Conservation (phyloP, 2,888 invertebrate species). For the Standfussiana lucernea region DNA sequence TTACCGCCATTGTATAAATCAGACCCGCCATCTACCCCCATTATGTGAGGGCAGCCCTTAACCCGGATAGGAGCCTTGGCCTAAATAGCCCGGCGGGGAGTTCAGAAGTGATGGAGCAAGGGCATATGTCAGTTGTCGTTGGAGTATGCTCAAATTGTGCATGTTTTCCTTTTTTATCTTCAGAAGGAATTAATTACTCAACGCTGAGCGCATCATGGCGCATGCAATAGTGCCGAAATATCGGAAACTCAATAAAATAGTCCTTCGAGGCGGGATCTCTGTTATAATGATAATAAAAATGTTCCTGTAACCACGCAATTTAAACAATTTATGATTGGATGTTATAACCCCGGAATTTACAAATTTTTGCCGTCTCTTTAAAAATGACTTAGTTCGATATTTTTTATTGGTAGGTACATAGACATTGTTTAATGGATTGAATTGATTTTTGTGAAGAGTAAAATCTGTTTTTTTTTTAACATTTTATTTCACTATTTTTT, state of each 20-base stretch:
- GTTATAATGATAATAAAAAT: background rate
- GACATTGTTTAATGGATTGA: background rate
- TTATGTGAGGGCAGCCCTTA: conserved; percentile 54
- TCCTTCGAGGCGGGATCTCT: too few relatives aligned
- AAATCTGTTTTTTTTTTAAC: background rate
- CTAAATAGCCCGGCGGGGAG: conserved; percentile 45
- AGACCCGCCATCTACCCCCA: conserved; percentile 46
- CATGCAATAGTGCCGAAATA: background rate
- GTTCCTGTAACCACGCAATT: background rate
- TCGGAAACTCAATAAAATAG: background rate
- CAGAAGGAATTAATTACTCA: background rate
- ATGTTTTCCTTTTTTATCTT: background rate
- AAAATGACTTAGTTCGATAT: background rate
- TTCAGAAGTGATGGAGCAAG: background rate
- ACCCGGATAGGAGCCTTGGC: conserved; percentile 63
- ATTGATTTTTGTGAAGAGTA: too few relatives aligned
- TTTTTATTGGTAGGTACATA: background rate
- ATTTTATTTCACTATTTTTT: background rate
- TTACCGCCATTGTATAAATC: conserved; percentile 54
- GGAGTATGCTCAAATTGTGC: conserved; percentile 13
- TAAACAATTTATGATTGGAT: background rate
- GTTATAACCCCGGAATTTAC: background rate
- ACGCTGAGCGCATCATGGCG: background rate
- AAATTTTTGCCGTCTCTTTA: background rate
- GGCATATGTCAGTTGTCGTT: background rate